These are phyloP conservation scores for Pegoplata infirma DNA, from an alignment of 2,888 invertebrate genomes.

Conservation along the genomic window DNA sequence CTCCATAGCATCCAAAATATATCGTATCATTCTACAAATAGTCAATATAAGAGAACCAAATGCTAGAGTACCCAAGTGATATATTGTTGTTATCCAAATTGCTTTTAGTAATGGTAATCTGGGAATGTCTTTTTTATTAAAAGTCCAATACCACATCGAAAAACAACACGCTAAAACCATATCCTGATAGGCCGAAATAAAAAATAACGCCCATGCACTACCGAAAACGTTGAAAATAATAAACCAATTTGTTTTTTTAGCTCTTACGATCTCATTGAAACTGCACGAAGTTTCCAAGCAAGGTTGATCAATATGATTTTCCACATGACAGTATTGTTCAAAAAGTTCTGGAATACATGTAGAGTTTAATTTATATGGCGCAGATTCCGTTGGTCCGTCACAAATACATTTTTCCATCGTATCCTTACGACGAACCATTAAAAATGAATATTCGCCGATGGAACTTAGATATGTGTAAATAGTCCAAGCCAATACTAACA, in stretches of 20 bases:
- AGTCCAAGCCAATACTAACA: conserved; percentile 84
- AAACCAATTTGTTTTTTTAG: conserved; percentile 78
- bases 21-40: conserved; percentile 91
- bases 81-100: conserved; percentile 85
- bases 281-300: conserved; percentile 80
- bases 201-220: conserved; percentile 94
- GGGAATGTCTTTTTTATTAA: conserved; percentile 88
- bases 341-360: conserved; percentile 81
- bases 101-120: conserved; percentile 89
- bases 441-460: conserved; percentile 83
- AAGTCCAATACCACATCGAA: conserved; percentile 97
- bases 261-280: conserved; percentile 82
- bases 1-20: conserved; percentile 90
- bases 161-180: conserved; percentile 94
- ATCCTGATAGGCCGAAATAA: conserved; percentile 91
- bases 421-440: conserved; percentile 76
- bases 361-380: conserved; percentile 79
- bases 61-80: conserved; percentile 89
- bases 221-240: conserved; percentile 85
- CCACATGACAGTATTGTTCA: conserved; percentile 78
- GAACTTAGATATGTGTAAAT: conserved; percentile 86
- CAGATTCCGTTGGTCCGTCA: no score
- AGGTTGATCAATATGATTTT: conserved; percentile 54
- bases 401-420: conserved; percentile 79
- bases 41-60: conserved; percentile 95